Conservation (phyloP, 2,888 invertebrate species). For the Imbricaverruca yamaguchii region DNA sequence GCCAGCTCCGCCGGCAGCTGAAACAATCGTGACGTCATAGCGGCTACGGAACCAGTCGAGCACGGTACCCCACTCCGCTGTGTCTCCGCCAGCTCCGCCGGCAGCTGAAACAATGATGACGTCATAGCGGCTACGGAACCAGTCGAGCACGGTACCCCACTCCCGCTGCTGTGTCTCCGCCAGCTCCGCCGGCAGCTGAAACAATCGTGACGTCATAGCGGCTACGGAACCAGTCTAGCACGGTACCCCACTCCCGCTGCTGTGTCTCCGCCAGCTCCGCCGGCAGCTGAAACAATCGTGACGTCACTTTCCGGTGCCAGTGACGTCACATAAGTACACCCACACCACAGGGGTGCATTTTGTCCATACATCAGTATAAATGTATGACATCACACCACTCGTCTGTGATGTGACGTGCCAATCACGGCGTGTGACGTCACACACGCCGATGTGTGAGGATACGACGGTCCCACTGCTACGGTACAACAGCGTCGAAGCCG, state of each 20-base stretch:
- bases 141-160: constrained; percentile 84
- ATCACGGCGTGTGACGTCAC: too few species aligned
- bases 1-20: constrained; percentile 53
- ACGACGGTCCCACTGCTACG: too few species aligned
- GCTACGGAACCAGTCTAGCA: constrained; percentile 81
- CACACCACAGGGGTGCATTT: too few species aligned
- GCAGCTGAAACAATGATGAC: constrained; percentile 50
- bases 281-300: constrained; percentile 53
- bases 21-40: constrained; percentile 58
- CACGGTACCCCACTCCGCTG: constrained; percentile 86
- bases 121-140: constrained; percentile 76
- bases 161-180: constrained; percentile 63
- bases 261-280: constrained; percentile 68
- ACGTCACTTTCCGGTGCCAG: too few species aligned
- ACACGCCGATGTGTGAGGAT: too few species aligned
- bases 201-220: constrained; percentile 62
- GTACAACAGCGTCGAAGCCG: too few species aligned
- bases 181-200: constrained; percentile 51
- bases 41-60: constrained; percentile 80
- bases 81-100: constrained; percentile 59
- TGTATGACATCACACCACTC: too few species aligned
- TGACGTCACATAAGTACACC: too few species aligned
- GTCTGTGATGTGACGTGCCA: too few species aligned
- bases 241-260: constrained; percentile 75
- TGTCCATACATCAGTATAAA: too few species aligned